Conservation (phyloP, 2,888 invertebrate species). For the Cepaea hortensis region DNA sequence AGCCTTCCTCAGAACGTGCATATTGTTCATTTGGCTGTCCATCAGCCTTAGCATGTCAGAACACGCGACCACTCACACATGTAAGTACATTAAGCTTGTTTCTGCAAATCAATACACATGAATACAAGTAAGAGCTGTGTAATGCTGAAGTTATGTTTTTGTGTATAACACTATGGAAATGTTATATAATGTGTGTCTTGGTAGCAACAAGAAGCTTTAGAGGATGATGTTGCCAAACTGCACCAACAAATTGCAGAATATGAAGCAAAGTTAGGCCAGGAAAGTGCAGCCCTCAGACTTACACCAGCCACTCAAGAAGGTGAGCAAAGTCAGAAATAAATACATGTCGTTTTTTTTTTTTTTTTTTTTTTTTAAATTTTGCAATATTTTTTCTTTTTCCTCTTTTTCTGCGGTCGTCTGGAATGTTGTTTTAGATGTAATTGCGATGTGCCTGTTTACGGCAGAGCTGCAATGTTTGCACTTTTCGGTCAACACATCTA, state of each 20-base stretch:
- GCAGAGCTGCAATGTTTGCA: too few species aligned
- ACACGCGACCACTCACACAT: too few species aligned
- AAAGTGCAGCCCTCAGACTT: neutral
- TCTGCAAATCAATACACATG: too few species aligned
- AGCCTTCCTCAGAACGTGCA: too few species aligned
- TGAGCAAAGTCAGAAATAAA: neutral
- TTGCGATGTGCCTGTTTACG: too few species aligned
- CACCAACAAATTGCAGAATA: slow-evolving; percentile 62
- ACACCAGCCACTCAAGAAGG: neutral
- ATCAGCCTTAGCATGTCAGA: too few species aligned
- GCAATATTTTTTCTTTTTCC: neutral
- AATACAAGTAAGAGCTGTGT: too few species aligned
- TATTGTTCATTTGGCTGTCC: too few species aligned
- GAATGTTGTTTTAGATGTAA: too few species aligned
- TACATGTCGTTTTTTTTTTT: neutral
- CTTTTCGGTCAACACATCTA: too few species aligned
- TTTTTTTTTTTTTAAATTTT: neutral
- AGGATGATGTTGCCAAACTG: slow-evolving; percentile 61
- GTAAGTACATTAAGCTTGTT: too few species aligned
- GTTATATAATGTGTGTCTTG: slow-evolving; percentile 2
- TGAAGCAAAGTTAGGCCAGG: slow-evolving; percentile 58
- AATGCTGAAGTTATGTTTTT: neutral
- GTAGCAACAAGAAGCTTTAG: slow-evolving; percentile 60
- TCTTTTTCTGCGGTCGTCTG: neutral
- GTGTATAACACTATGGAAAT: neutral